A percentile compares a stretch with the other conserved stretches of the same genome.
Evolutionary conservation across 2,888 invertebrate genomes (phyloP).

Genomic region (Thymelicus lineola): DNA sequence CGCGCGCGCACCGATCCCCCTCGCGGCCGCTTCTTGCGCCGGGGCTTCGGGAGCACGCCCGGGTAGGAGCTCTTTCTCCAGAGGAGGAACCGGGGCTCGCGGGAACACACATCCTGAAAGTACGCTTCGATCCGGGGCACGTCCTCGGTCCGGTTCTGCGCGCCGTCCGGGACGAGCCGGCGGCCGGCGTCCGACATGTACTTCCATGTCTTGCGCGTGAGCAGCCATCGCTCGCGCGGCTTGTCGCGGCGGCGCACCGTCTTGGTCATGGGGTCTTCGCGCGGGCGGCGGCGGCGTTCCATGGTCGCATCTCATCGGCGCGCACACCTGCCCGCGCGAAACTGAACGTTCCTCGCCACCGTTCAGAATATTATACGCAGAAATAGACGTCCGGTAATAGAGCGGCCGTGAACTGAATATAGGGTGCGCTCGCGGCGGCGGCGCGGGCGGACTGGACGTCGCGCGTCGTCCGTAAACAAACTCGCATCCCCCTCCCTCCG

Average conservation of each 20-base stretch:
- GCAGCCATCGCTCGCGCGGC: slow-evolving; percentile 92
- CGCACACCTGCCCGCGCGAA: slow-evolving; percentile 77
- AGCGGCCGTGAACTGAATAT: slow-evolving; percentile 82
- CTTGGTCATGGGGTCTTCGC: slow-evolving; percentile 73
- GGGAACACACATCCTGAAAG: slow-evolving; percentile 92
- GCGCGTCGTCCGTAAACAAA: slow-evolving; percentile 54
- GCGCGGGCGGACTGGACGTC: slow-evolving; percentile 54
- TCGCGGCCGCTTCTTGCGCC: slow-evolving; percentile 83
- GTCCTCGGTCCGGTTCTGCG: slow-evolving; percentile 89
- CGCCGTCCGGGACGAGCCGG: slow-evolving; percentile 93
- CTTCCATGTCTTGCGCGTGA: slow-evolving; percentile 95
- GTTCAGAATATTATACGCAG: slow-evolving; percentile 76
- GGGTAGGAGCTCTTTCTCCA: slow-evolving; percentile 95
- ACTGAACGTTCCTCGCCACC: slow-evolving; percentile 75
- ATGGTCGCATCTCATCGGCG: slow-evolving; percentile 61
- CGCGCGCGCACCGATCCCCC: slow-evolving; percentile 89
- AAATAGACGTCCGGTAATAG: slow-evolving; percentile 81
- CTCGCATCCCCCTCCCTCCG: slow-evolving; percentile 59
- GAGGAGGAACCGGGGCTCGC: slow-evolving; percentile 91
- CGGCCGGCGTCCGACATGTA: slow-evolving; percentile 97
- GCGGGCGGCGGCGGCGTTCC: slow-evolving; percentile 65
- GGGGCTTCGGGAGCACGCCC: slow-evolving; percentile 87
- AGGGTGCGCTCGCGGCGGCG: slow-evolving; percentile 69
- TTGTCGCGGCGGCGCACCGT: slow-evolving; percentile 84
- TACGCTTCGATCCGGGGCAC: slow-evolving; percentile 92